Conservation (phyloP, 1,140 invertebrate species). For the Musca vetustissima region DNA sequence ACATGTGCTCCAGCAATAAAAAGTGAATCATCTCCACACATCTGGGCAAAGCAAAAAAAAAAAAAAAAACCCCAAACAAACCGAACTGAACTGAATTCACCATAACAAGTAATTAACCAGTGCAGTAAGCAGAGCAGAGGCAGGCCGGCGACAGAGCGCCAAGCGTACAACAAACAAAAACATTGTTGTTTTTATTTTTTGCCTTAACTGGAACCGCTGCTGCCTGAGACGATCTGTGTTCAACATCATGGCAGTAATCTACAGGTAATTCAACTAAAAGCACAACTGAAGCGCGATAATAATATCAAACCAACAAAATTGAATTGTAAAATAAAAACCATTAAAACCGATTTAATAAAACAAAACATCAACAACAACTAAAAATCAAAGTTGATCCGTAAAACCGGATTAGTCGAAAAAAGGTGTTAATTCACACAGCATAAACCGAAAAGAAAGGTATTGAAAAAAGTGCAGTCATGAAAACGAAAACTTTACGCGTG, state of each 20-base stretch:
- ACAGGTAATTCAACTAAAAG: constrained; percentile 45
- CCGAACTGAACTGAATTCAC: background rate
- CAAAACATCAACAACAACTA: too few relatives aligned
- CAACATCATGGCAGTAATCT: constrained; percentile 50
- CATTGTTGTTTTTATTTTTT: constrained; percentile 4
- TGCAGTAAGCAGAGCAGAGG: background rate
- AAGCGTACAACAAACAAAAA: constrained; percentile 12
- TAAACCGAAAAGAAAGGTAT: too few relatives aligned
- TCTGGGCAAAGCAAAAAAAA: background rate
- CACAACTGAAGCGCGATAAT: background rate
- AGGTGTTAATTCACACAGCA: too few relatives aligned
- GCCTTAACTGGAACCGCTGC: constrained; percentile 4
- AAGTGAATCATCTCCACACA: constrained; percentile 1
- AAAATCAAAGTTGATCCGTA: background rate
- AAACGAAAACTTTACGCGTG: too few relatives aligned
- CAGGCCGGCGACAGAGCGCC: background rate
- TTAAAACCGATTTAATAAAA: constrained; percentile 10
- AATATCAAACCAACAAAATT: background rate
- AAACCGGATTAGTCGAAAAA: too few relatives aligned
- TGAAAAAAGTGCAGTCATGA: too few relatives aligned
- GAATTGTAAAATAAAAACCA: background rate
- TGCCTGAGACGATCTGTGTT: constrained; percentile 15
- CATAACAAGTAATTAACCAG: background rate
- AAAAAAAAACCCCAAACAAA: background rate
- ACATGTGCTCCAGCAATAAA: background rate